phyloP scores from a whole-genome alignment of 2,888 invertebrate genomes.

The Brachynemurus nebulosus region DNA sequence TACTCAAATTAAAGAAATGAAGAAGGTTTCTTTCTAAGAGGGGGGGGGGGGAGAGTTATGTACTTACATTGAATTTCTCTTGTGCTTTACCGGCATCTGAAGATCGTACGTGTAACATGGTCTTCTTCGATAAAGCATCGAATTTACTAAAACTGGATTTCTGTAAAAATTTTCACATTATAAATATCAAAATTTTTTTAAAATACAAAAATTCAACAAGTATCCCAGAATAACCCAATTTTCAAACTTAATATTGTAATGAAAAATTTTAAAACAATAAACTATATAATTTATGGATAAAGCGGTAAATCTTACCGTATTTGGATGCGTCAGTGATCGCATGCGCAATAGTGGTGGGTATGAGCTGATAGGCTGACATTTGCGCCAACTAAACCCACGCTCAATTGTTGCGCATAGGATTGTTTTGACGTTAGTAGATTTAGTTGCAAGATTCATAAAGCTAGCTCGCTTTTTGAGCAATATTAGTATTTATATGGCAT shows the following conservation, averaged over 20 bases:
- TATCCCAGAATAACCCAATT: neutral
- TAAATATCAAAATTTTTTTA: constrained; percentile 8
- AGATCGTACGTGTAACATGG: constrained; percentile 49
- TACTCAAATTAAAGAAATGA: neutral
- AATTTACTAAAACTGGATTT: constrained; percentile 66
- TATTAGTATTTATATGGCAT: too few species aligned
- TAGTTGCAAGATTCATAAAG: constrained; percentile 9
- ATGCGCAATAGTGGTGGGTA: constrained; percentile 2
- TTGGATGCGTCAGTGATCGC: constrained; percentile 5
- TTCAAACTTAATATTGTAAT: neutral
- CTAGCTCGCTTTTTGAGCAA: constrained; percentile 9
- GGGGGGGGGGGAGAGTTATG: neutral
- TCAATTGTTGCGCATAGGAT: neutral
- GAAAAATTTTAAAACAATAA: too few species aligned
- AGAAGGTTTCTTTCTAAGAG: neutral
- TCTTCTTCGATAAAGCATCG: constrained; percentile 54
- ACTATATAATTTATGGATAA: too few species aligned
- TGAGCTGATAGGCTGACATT: constrained; percentile 1
- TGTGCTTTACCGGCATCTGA: constrained; percentile 51
- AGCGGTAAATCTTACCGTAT: constrained; percentile 6
- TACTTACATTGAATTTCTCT: constrained; percentile 51
- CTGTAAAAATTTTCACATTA: constrained; percentile 34
- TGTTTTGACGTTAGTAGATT: neutral
- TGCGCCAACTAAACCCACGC: neutral
- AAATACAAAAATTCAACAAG: constrained; percentile 1